A percentile compares a stretch with the other conserved stretches of the same genome.
These are phyloP conservation scores for Cotesia glomerata DNA, from an alignment of 1,140 invertebrate genomes.

Conservation along the genomic window DNA sequence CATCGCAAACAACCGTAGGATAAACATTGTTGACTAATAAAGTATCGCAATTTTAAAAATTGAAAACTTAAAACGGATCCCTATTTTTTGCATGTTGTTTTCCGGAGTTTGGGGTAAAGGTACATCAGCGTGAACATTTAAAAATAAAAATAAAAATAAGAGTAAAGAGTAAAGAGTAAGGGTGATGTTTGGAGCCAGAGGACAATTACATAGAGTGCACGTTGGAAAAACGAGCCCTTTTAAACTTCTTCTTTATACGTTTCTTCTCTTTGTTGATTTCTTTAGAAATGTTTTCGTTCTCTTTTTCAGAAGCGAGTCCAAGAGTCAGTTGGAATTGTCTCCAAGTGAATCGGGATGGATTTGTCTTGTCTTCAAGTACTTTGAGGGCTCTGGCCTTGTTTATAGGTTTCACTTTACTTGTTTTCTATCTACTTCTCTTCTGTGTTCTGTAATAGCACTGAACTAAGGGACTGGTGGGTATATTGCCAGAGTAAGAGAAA, in stretches of 20 bases:
- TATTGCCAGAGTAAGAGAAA: background rate
- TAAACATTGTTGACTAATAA: no score
- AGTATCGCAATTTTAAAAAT: no score
- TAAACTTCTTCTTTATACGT: conserved; percentile 5
- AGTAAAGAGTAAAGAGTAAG: conserved; percentile 8
- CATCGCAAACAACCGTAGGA: no score
- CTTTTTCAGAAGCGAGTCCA: background rate
- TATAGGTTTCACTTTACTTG: background rate
- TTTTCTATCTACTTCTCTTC: background rate
- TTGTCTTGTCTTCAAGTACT: conserved; percentile 8
- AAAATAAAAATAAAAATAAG: background rate
- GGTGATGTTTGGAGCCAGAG: conserved; percentile 15
- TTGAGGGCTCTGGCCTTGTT: conserved; percentile 1
- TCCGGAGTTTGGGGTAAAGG: background rate
- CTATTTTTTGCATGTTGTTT: no score
- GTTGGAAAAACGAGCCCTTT: conserved; percentile 12
- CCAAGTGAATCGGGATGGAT: conserved; percentile 18
- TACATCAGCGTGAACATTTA: background rate
- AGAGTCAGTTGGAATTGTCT: conserved; percentile 9
- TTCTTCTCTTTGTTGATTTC: conserved; percentile 13
- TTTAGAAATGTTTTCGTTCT: background rate
- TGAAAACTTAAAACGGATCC: no score
- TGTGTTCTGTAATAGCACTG: background rate
- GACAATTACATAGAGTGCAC: conserved; percentile 37
- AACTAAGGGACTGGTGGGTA: background rate